Conservation (phyloP, 2,797 vertebrate genomes). For the Hemitrygon akajei region DNA sequence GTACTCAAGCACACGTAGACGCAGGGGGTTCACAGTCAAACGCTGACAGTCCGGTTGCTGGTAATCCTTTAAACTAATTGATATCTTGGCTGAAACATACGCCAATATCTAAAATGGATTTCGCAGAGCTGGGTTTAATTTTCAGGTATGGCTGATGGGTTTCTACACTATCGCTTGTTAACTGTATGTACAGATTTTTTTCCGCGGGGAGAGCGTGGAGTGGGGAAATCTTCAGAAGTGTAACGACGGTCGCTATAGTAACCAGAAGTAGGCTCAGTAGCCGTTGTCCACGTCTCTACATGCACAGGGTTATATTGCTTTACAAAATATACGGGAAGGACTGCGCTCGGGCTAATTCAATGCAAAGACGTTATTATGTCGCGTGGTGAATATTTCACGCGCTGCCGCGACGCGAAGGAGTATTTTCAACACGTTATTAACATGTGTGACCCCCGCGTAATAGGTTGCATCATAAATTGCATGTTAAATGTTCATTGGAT, state of each 20-base stretch:
- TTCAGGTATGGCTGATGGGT: not conserved
- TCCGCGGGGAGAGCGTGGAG: not conserved
- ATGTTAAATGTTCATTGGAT: conserved; percentile 15
- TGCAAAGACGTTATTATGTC: conserved; percentile 45
- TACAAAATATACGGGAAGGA: not conserved
- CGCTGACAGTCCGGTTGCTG: not conserved
- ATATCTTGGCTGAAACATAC: not conserved
- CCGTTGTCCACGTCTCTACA: not conserved
- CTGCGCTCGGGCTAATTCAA: conserved; percentile 44
- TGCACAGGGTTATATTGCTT: not conserved
- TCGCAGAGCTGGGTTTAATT: not conserved
- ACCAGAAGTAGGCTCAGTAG: not conserved
- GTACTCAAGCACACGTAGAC: too few relatives aligned
- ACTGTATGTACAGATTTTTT: not conserved
- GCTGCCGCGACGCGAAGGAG: not conserved
- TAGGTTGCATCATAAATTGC: conserved; percentile 16
- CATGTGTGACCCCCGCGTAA: not conserved
- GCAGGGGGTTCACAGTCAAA: not conserved
- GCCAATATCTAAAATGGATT: not conserved
- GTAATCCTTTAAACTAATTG: not conserved
- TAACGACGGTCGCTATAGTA: conserved; percentile 16
- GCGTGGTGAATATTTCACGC: not conserved
- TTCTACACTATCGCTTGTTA: not conserved
- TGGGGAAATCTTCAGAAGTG: not conserved
- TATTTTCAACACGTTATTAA: not conserved